These are phyloP conservation scores for Drosophila anomalipes DNA, from an alignment of 2,888 invertebrate species.

Conservation along the genomic window DNA sequence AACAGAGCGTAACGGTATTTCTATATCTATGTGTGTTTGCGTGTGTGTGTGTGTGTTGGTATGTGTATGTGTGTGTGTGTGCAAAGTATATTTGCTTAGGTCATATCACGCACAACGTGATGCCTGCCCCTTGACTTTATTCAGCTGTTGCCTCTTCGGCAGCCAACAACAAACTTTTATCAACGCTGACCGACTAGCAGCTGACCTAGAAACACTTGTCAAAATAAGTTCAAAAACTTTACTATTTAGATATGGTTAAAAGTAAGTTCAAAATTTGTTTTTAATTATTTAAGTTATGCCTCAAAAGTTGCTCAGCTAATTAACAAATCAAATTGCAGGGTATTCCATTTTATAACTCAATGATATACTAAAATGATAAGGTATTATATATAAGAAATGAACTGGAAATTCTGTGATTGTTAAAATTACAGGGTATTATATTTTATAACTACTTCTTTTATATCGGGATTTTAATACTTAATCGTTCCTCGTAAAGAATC, in stretches of 20 bases:
- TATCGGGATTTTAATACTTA: no score
- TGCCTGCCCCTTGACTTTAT: conserved; percentile 56
- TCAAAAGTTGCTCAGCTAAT: neutral
- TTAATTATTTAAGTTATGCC: rapidly evolving
- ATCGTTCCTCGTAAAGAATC: neutral
- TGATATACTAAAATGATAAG: neutral
- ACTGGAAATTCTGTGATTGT: no score
- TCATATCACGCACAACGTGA: conserved; percentile 55
- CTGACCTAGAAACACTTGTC: conserved; percentile 1
- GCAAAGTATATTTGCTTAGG: conserved; percentile 76
- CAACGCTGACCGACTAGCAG: neutral
- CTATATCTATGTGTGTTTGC: conserved; percentile 17
- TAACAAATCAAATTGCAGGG: neutral
- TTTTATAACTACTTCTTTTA: neutral
- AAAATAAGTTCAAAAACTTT: neutral
- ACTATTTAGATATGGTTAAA: neutral
- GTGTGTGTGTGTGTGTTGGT: conserved; percentile 15
- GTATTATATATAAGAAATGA: no score
- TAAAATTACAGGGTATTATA: neutral
- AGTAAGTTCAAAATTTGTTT: neutral
- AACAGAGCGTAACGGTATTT: conserved; percentile 72
- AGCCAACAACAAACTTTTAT: conserved; percentile 10
- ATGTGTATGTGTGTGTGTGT: conserved; percentile 26
- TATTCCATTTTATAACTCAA: neutral
- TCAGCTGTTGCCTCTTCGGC: conserved; percentile 56